phyloP scores from a whole-genome alignment of 2,113 vertebrate species.

The Oryzias curvinotus region DNA sequence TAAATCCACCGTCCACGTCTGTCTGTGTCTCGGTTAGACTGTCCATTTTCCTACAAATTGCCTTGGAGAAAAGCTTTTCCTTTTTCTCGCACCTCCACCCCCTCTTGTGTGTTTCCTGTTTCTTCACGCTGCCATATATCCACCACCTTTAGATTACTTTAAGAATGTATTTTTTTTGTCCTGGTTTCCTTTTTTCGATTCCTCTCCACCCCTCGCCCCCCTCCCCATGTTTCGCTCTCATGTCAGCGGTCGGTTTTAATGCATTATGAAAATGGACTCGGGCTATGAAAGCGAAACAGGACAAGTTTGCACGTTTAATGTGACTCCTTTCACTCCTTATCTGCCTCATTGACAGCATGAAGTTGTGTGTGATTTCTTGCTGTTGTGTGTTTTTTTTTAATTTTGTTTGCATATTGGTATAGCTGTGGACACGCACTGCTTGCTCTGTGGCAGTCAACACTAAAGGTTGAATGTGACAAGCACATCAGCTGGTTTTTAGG shows the following conservation, averaged over 20 bases:
- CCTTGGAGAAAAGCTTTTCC: slow-evolving; percentile 41
- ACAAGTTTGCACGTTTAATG: slow-evolving; percentile 72
- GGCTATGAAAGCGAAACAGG: slow-evolving; percentile 72
- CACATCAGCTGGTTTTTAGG: slow-evolving; percentile 34
- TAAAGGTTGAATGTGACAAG: slow-evolving; percentile 31
- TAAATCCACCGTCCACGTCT: slow-evolving; percentile 70
- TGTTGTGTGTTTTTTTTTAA: slow-evolving; percentile 4
- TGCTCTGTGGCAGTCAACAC: slow-evolving; percentile 14
- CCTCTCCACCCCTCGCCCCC: slow-evolving; percentile 32
- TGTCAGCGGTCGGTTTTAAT: slow-evolving; percentile 72
- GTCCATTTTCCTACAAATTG: slow-evolving; percentile 44
- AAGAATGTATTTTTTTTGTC: slow-evolving; percentile 32
- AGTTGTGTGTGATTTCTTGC: slow-evolving; percentile 13
- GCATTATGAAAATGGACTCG: slow-evolving; percentile 76
- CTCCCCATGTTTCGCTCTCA: slow-evolving; percentile 44
- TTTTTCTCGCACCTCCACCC: slow-evolving; percentile 51
- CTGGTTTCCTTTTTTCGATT: slow-evolving; percentile 35
- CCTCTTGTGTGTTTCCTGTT: slow-evolving; percentile 65
- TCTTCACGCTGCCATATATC: slow-evolving; percentile 48
- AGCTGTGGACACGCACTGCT: neutral
- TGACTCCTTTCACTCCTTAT: slow-evolving; percentile 74
- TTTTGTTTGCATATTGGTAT: slow-evolving; percentile 28
- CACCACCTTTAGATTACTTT: slow-evolving; percentile 66
- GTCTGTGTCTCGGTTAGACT: slow-evolving; percentile 61
- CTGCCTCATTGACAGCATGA: slow-evolving; percentile 58